Conservation (phyloP, 2,888 invertebrate genomes). For the Chelonus formosanus region DNA sequence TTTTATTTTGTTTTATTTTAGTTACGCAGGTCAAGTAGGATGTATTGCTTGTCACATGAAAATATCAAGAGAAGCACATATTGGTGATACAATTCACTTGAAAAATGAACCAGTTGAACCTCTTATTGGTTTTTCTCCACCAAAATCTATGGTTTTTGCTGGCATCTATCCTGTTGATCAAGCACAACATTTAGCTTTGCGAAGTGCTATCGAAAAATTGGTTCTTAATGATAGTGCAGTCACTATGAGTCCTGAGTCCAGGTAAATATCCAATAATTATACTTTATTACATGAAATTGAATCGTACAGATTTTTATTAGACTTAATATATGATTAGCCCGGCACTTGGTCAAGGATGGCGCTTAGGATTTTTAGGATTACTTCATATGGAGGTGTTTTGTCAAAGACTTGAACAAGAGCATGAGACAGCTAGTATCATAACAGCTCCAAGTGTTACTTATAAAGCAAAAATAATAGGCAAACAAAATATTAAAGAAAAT, state of each 20-base stretch:
- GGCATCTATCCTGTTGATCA: conserved; percentile 93
- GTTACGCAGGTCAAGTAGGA: conserved; percentile 92
- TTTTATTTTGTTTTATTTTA: conserved; percentile 10
- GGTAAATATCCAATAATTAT: conserved; percentile 66
- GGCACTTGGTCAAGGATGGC: conserved; percentile 89
- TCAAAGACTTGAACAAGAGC: conserved; percentile 85
- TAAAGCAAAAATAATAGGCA: conserved; percentile 78
- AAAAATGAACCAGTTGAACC: conserved; percentile 69
- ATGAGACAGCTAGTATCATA: conserved; percentile 81
- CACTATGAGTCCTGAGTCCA: conserved; percentile 71
- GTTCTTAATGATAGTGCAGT: conserved; percentile 95
- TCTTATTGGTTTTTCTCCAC: conserved; percentile 72
- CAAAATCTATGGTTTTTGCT: conserved; percentile 86
- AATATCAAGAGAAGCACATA: conserved; percentile 75
- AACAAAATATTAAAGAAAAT: conserved; percentile 75
- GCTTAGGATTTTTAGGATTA: conserved; percentile 86
- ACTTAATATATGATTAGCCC: conserved; percentile 68
- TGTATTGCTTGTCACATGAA: conserved; percentile 85
- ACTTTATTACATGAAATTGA: too few relatives aligned
- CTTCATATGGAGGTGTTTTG: conserved; percentile 90
- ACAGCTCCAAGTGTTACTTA: conserved; percentile 90
- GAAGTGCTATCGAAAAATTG: conserved; percentile 88
- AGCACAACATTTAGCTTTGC: conserved; percentile 78
- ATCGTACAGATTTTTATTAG: too few relatives aligned
- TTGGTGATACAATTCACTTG: conserved; percentile 80